Evolutionary conservation across 2,113 vertebrate species (phyloP), one percentile per base, ranked within the genome.

Genomic region (Trogon melanurus): DNA sequence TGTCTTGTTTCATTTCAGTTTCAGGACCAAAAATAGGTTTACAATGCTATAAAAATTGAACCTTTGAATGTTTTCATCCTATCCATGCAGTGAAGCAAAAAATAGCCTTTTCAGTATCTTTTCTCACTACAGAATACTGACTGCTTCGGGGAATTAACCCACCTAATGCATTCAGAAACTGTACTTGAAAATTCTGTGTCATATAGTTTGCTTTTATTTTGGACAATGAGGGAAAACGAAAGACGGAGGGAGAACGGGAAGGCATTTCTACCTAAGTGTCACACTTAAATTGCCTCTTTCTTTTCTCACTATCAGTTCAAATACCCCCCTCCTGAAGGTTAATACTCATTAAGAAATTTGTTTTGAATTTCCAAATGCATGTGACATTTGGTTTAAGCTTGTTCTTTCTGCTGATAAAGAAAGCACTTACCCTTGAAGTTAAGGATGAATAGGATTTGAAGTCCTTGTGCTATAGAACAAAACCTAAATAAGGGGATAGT

Each of bases 371-470:
- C 41, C 51, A 95, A 91, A 92, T 56, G 56, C 58, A 16, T 84
- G 19, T 84, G 82, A 74, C 91, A 90, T 66, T 94, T 85, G 44
- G 51, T 78, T 93, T 62, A 57, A 86, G 44, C 90, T 97, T 78
- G 34, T 79, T 95, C 75, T 88, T 87, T 93, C 57, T 92, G 56
- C 74, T 90, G 86, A 93, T 95, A 86, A 96, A 97, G n/a, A 91
- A 93, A 91, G 29, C 15, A 71, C 45, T 93, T 96, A 29, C 60
- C 91, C 85, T 97, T 97, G 86, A 97, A 88, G 50, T 86, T 95
- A 82, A 79, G 66, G 89, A 90, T 86, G 87, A 97, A 97, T 95
- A 88, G 61, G 81, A 93, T 92, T 78, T 47, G 76, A 95, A 97
- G 93, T 61, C 79, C 70, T 88, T 75, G 73, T 45, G 57, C 70